phyloP scores from a whole-genome alignment of 2,113 vertebrate genomes.

The Xiphophorus couchianus region DNA sequence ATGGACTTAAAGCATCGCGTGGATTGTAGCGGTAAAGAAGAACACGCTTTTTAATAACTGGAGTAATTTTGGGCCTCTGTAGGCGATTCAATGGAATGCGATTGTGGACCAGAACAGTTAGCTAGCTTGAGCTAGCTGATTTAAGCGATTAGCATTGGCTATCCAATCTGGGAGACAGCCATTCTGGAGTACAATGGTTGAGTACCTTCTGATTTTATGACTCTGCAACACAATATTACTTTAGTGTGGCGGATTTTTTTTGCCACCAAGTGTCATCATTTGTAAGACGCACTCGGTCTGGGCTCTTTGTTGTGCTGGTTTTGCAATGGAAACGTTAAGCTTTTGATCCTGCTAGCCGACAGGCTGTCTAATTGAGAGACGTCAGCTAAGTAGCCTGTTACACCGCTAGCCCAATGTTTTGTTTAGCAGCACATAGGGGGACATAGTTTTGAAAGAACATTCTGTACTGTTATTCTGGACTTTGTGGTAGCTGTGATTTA shows the following conservation, averaged over 20 bases:
- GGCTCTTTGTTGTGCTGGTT: constrained; percentile 26
- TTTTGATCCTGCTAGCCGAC: constrained; percentile 41
- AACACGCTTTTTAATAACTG: constrained; percentile 16
- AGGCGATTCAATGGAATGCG: constrained; percentile 54
- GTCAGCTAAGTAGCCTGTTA: constrained; percentile 54
- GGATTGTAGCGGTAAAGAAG: constrained; percentile 6
- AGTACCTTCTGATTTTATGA: constrained; percentile 23
- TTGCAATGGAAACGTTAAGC: constrained; percentile 56
- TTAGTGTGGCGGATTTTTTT: background rate
- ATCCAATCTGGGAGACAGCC: constrained; percentile 36
- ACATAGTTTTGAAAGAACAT: constrained; percentile 31
- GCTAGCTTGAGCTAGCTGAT: constrained; percentile 55
- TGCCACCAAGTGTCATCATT: constrained; percentile 29
- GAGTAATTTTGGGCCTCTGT: constrained; percentile 44
- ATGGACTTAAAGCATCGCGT: constrained; percentile 29
- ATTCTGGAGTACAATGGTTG: constrained; percentile 41
- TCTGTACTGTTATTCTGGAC: constrained; percentile 20
- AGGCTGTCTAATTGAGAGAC: constrained; percentile 21
- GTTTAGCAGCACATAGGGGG: constrained; percentile 46
- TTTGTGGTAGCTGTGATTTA: constrained; percentile 25
- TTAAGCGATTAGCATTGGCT: constrained; percentile 51
- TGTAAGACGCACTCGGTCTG: constrained; percentile 10
- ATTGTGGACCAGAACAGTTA: constrained; percentile 56
- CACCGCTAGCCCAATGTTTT: constrained; percentile 67
- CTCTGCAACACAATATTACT: constrained; percentile 5